Evolutionary conservation across 2,888 invertebrate genomes (phyloP), one percentile per base, ranked within the genome.

Genomic region (Scotopteryx bipunctaria): DNA sequence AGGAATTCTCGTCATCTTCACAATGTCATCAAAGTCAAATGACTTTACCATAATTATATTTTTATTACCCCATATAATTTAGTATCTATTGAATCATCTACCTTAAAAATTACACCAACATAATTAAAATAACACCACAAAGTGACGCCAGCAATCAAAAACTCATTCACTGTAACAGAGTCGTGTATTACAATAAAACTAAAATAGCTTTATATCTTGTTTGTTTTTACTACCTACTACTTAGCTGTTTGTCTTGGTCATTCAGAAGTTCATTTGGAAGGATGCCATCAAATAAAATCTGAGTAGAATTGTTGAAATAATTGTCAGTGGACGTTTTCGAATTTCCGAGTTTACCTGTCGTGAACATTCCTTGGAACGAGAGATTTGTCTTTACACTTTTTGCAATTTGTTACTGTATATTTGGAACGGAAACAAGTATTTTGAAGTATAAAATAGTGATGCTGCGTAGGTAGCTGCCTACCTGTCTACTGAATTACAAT

Each of bases 151-250:
- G 8, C 42, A 42, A 42, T 46, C n/a, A 17, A 37, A 42, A 32
- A n/a, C 40, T 14, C 36, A 46, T 37, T 46, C 11, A 43, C 42
- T 15, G 52, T 32, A 25, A 41, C 17, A 33, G 8, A 19, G 8
- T 45, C 15, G 19, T 43, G 36, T 53, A 36, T 40, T 46, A 46
- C 37, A 49, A 54, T 57, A 54, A 56, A 57, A 54, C 57, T 42
- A 46, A 60, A 61, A 61, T 57, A 60, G 47, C 44, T 52, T 53
- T 45, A 57, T 57, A 54, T 48, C 31, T 40, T 54, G 47, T 49
- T 40, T 40, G 5, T 27, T 44, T 25, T 36, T 35, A n/a, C n/a
- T n/a, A n/a, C n/a, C n/a, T 43, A 37, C 41, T 47, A 53, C 15
- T 25, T 42, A 11, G 16, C 35, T 42, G 31, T 25, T 41, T 43